Evolutionary conservation across 2,797 vertebrate species (phyloP).

Genomic region (Acridotheres tristis): DNA sequence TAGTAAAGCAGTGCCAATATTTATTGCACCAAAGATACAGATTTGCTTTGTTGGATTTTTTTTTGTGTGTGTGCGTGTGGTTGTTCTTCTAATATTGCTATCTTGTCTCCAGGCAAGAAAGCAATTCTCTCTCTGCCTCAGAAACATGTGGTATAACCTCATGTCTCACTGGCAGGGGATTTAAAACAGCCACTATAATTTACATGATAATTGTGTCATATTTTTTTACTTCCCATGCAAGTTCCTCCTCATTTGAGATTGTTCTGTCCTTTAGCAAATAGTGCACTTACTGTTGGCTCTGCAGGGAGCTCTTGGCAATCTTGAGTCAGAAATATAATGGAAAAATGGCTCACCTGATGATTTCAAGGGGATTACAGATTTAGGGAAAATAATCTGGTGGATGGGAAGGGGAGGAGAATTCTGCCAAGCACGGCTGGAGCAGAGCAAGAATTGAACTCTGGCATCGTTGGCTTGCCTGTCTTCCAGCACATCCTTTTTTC

Average conservation of each 20-base stretch:
- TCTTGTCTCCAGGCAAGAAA: conserved; percentile 49
- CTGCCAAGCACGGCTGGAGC: background rate
- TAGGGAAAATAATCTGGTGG: conserved; percentile 26
- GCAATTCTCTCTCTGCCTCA: conserved; percentile 34
- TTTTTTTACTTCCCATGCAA: conserved; percentile 23
- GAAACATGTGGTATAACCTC: conserved; percentile 36
- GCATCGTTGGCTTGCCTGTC: background rate
- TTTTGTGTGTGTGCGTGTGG: background rate
- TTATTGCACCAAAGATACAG: background rate
- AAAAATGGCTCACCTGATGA: conserved; percentile 42
- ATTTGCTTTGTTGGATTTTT: background rate
- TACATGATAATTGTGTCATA: conserved; percentile 53
- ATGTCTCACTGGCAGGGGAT: conserved; percentile 49
- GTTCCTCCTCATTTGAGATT: conserved; percentile 24
- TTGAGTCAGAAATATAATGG: conserved; percentile 26
- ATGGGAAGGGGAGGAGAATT: background rate
- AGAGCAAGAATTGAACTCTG: background rate
- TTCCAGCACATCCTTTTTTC: background rate
- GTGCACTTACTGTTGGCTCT: conserved; percentile 24
- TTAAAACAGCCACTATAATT: conserved; percentile 49
- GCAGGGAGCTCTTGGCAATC: conserved; percentile 17
- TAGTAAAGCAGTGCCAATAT: background rate
- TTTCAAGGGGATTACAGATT: conserved; percentile 49
- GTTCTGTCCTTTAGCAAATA: conserved; percentile 40
- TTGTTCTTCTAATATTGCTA: conserved; percentile 15